Evolutionary conservation across 2,888 invertebrate genomes (phyloP).

Genomic region (Dryobota labecula): DNA sequence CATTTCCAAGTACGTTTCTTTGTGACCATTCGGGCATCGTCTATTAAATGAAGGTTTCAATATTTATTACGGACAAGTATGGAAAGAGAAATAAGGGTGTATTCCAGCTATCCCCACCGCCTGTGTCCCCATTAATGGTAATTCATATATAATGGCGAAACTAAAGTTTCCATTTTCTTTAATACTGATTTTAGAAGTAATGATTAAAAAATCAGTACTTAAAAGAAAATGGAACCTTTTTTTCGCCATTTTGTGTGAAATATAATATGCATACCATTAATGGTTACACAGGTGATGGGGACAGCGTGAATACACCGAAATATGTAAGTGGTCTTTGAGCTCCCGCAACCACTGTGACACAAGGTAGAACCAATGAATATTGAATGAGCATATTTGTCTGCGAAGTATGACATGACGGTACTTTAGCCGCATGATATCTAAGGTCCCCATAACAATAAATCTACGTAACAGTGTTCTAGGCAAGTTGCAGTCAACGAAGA

Average conservation of each 20-base stretch:
- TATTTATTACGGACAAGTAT: conserved; percentile 57
- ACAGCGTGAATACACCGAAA: too few relatives aligned
- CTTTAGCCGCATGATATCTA: conserved; percentile 36
- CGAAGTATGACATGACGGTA: conserved; percentile 49
- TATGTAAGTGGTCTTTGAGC: conserved; percentile 38
- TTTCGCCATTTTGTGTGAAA: too few relatives aligned
- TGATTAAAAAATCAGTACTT: too few relatives aligned
- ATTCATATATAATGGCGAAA: too few relatives aligned
- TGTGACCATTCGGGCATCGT: conserved; percentile 6
- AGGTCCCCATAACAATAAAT: conserved; percentile 62
- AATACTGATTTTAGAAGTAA: too few relatives aligned
- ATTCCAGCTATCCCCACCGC: too few relatives aligned
- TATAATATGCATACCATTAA: too few relatives aligned
- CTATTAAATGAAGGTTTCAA: conserved; percentile 42
- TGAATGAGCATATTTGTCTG: conserved; percentile 49
- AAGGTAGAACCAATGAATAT: conserved; percentile 52
- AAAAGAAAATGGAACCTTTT: too few relatives aligned
- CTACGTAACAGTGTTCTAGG: conserved; percentile 57
- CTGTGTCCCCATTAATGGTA: too few relatives aligned
- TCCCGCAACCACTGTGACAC: conserved; percentile 28
- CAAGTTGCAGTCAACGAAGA: conserved; percentile 75
- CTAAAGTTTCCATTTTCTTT: too few relatives aligned
- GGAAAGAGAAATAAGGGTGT: conserved; percentile 49
- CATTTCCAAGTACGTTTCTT: conserved; percentile 32
- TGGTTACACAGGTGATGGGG: too few relatives aligned